These are phyloP conservation scores for Ormyrus rosae DNA, from an alignment of 2,888 invertebrate species.

Conservation along the genomic window DNA sequence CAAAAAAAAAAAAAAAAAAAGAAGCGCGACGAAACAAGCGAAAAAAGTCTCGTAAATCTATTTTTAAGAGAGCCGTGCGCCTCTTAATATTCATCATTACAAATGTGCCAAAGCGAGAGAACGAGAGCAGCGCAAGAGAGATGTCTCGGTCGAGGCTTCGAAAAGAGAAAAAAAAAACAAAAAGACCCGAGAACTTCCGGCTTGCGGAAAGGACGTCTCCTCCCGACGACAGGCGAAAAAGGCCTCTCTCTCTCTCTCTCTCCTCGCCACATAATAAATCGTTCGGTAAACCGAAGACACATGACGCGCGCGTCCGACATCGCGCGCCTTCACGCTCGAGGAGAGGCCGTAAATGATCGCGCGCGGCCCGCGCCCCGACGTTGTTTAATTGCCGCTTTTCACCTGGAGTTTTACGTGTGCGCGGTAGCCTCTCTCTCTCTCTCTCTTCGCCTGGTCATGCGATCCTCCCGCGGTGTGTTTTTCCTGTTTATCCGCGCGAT, in stretches of 20 bases:
- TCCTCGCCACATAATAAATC: constrained; percentile 64
- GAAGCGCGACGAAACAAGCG: not conserved
- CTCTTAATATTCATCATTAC: no score
- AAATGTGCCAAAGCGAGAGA: no score
- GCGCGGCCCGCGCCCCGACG: constrained; percentile 39
- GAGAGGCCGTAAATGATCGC: constrained; percentile 63
- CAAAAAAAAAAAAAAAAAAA: not conserved
- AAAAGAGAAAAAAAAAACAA: not conserved
- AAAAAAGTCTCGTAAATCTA: not conserved
- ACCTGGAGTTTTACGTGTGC: not conserved
- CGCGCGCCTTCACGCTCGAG: constrained; percentile 58
- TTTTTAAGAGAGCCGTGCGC: no score
- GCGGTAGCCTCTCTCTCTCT: not conserved
- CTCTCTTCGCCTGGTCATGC: not conserved
- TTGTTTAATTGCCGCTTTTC: constrained; percentile 52
- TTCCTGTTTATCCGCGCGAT: not conserved
- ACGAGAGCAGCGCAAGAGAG: not conserved
- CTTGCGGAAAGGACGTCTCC: constrained; percentile 58
- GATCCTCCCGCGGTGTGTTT: not conserved
- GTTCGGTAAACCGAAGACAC: constrained; percentile 64
- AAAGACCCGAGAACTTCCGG: constrained; percentile 66
- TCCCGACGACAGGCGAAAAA: constrained; percentile 55
- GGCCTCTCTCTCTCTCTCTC: not conserved
- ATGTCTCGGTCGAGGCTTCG: not conserved
- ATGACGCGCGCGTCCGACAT: constrained; percentile 55